Base-by-base conservation (phyloP, 2,113 vertebrate genomes). In the Hymenochirus boettgeri region DNA sequence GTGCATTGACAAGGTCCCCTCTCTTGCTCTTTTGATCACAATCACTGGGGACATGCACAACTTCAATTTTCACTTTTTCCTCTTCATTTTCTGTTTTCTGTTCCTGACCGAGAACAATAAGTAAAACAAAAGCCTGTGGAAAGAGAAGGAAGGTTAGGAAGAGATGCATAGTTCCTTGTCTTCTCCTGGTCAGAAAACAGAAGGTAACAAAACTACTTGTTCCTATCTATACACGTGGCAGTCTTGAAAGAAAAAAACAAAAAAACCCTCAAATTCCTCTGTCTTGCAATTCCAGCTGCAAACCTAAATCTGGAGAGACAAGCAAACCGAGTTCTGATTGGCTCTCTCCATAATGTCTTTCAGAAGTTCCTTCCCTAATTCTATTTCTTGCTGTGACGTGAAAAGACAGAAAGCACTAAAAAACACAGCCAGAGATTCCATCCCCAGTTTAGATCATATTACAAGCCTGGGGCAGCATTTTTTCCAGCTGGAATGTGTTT, bases 1-100 rank as follows among this genome's bases (percentile, higher is more conserved):
- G 95, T 0, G 88, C 93, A 70, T 97, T 95, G 19, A 98, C 69
- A 71, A 97, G 71, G 52, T 98, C 93, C 22, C 96, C 96, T 42
- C 78, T 95, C 61, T 87, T 96, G 75, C 89, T 93, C 71, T 80
- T 91, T 2, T 82, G 83, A 0, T 72, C 74, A 73, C 96, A 98
- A 31, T 71, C 42, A 63, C 88, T 84, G 0, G 95, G 95, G n/a
- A 86, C 76, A 66, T 89, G 85, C 64, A 94, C 2, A 45, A 97
- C 89, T 59, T 98, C 91, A 1, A 92, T 82, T 60, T 89, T 81
- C 15, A 97, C 85, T 55, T 92, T 82, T 1, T 64, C 81, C 0
- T 72, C 48, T 31, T 6, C 50, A 9, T 21, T 37, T 1, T 52
- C 72, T 42, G 27, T 26, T 70, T 62, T 76, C 66, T 65, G 74